phyloP scores from a whole-genome alignment of 2,888 invertebrate species.

The Sarcophaga carnaria region DNA sequence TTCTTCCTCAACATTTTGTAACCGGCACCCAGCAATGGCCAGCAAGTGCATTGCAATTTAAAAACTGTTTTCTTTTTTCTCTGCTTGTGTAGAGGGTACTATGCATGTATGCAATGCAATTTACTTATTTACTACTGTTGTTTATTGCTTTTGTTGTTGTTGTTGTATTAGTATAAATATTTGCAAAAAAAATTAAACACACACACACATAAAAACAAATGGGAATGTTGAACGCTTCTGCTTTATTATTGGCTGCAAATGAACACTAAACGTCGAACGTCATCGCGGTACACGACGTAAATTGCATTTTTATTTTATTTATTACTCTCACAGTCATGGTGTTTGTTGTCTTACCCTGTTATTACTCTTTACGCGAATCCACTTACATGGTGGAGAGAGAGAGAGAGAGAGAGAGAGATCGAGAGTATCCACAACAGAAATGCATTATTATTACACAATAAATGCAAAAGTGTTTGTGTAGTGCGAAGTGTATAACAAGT shows the following conservation, averaged over 20 bases:
- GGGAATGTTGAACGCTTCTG: conserved; percentile 42
- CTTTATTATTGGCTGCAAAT: conserved; percentile 27
- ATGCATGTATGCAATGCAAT: conserved; percentile 1
- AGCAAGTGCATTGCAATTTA: conserved; percentile 69
- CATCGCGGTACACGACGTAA: conserved; percentile 51
- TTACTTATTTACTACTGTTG: conserved; percentile 14
- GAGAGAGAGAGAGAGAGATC: no score
- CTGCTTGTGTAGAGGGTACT: neutral
- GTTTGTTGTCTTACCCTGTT: no score
- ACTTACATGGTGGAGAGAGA: neutral
- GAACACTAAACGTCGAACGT: conserved; percentile 23
- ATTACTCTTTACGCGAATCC: neutral
- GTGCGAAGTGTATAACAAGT: no score
- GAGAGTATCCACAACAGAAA: no score
- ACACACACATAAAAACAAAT: conserved; percentile 21
- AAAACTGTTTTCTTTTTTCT: conserved; percentile 21
- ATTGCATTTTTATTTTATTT: conserved; percentile 56
- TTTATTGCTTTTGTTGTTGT: conserved; percentile 6
- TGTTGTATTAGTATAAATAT: conserved; percentile 45
- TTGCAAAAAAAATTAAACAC: conserved; percentile 29
- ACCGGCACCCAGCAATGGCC: conserved; percentile 78
- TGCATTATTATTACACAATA: no score
- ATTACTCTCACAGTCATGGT: neutral
- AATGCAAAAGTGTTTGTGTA: no score
- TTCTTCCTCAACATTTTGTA: conserved; percentile 82